Conservation (phyloP, 2,113 vertebrate species). For the Ptyas mucosa region DNA sequence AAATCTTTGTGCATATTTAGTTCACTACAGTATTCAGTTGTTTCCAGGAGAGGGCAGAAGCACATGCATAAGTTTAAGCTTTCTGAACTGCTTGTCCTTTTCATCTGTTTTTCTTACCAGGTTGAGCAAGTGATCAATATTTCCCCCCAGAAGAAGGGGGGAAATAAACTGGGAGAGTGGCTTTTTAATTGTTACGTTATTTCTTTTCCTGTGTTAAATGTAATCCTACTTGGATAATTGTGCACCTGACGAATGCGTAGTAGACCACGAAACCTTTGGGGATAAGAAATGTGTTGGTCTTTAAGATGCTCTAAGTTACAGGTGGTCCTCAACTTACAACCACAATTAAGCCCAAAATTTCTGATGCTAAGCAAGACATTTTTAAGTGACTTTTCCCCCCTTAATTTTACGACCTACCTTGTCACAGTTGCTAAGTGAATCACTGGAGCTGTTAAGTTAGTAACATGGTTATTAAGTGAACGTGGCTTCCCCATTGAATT, state of each 20-base stretch:
- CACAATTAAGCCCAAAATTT: background rate
- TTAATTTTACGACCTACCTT: background rate
- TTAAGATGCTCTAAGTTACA: background rate
- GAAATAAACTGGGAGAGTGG: background rate
- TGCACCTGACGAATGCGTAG: background rate
- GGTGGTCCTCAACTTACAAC: background rate
- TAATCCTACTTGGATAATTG: background rate
- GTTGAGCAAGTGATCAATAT: background rate
- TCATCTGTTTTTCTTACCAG: background rate
- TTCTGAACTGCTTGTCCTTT: no score
- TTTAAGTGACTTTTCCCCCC: background rate
- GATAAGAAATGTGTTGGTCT: background rate
- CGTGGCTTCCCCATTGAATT: background rate
- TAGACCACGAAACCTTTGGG: background rate
- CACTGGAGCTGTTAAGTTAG: background rate
- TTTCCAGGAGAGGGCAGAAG: slow-evolving; percentile 23
- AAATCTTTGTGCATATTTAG: background rate
- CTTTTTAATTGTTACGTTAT: background rate
- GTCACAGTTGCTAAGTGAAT: background rate
- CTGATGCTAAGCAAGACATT: background rate
- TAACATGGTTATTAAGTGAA: background rate
- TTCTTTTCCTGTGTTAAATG: background rate
- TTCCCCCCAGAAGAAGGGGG: background rate
- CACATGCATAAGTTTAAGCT: background rate
- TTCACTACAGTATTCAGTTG: background rate